Evolutionary conservation across 2,888 invertebrate genomes (phyloP), one percentile per base, ranked within the genome.

Genomic region (Odontomyia ornata): DNA sequence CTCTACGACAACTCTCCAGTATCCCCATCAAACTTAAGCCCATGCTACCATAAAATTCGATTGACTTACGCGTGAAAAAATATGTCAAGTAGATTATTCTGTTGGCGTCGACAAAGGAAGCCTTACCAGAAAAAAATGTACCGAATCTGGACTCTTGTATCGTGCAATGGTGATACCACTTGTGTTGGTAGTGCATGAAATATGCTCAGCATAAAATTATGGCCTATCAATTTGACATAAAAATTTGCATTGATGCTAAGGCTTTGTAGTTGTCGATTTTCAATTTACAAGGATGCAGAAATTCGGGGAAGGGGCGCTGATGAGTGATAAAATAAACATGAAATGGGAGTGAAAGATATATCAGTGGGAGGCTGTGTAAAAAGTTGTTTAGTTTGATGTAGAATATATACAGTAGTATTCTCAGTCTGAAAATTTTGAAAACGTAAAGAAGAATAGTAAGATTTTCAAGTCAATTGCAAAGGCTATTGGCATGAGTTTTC

Each of bases 11-110:
- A 4, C 15, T 18, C 13, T 15, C n/a, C 30, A 30, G 30, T 13
- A 30, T 64, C 60, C 23, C 25, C 64, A 60, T 52, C 4, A 18
- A 30, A 18, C 64, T 7, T 56, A 36, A 30, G 60, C 27, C 21
- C 36, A 28, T 13, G 64, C 23, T 25, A 69, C 60, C 47, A 76
- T 75, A 78, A 78, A 78, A 76, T 78, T 78, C 78, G 78, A 78
- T 78, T 78, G 78, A 78, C 78, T 78, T 78, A 78, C 76, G 78
- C 78, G 77, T 78, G 78, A 75, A 78, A 78, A 78, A 78, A 78
- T 75, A 78, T 78, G 78, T 78, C 78, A 78, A 78, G 77, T 77
- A 77, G 78, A 78, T 78, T 78, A 78, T 77, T 71, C 62, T 76
- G 25, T 72, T 57, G 56, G 52, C n/a, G 36, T 23, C 52, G 13